phyloP scores from a whole-genome alignment of 1,140 invertebrate genomes.

The Ditylenchus dipsaci region DNA sequence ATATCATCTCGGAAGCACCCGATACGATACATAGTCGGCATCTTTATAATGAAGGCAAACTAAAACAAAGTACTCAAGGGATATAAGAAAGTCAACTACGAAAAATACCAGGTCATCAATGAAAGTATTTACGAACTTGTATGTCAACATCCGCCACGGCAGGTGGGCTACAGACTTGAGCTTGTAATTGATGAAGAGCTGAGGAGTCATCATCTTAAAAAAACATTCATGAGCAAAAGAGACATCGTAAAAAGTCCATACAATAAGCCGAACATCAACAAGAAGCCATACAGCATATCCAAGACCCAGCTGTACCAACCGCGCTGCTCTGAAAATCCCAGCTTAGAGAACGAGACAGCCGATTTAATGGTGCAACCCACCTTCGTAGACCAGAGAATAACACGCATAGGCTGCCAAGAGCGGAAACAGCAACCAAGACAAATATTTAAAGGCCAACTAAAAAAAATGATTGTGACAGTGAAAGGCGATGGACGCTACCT shows the following conservation, averaged over 20 bases:
- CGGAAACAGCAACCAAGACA: constrained; percentile 91
- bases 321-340: constrained; percentile 81
- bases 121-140: constrained; percentile 97
- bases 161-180: constrained; percentile 96
- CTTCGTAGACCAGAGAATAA: constrained; percentile 88
- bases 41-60: constrained; percentile 89
- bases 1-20: constrained; percentile 94
- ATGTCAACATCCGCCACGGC: constrained; percentile 95
- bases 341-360: no score
- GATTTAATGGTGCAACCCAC: no score
- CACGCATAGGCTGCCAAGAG: constrained; percentile 83
- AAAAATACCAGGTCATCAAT: constrained; percentile 87
- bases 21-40: constrained; percentile 90
- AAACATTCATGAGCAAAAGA: background rate
- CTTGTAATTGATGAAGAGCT: constrained; percentile 96
- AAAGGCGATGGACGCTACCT: constrained; percentile 59
- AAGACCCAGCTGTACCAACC: constrained; percentile 89
- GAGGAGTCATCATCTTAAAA: constrained; percentile 67
- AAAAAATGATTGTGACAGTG: background rate
- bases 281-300: constrained; percentile 89
- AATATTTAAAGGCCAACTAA: constrained; percentile 82
- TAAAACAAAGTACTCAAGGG: no score
- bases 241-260: constrained; percentile 61
- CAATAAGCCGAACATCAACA: constrained; percentile 97
- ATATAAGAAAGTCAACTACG: no score